Conservation (phyloP, 1,140 invertebrate species). For the Cotesia vestalis region DNA sequence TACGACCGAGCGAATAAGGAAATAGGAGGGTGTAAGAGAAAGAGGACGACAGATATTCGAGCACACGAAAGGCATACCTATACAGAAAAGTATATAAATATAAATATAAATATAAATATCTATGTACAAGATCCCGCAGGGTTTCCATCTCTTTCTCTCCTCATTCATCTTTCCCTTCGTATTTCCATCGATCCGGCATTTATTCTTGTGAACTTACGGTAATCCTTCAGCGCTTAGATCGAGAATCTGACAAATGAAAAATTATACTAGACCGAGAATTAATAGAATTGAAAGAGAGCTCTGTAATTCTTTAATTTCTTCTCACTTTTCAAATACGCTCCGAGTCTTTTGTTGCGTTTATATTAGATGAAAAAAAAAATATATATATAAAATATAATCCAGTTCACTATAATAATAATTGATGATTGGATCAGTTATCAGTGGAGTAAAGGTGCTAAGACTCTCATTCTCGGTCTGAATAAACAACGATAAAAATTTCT, state of each 20-base stretch:
- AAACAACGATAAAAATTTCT: too few relatives aligned
- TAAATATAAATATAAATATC: conserved; percentile 13
- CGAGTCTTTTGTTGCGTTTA: too few relatives aligned
- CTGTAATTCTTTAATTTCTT: not conserved
- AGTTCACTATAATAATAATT: too few relatives aligned
- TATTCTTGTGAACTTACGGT: conserved; percentile 1
- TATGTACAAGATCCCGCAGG: not conserved
- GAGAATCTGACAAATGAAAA: not conserved
- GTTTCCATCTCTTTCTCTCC: conserved; percentile 7
- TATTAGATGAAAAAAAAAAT: too few relatives aligned
- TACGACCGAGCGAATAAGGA: conserved; percentile 10
- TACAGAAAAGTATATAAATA: not conserved
- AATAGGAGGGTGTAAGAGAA: not conserved
- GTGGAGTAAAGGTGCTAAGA: too few relatives aligned
- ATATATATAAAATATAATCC: too few relatives aligned
- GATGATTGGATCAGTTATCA: too few relatives aligned
- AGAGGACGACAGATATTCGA: conserved; percentile 7
- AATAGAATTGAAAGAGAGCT: not conserved
- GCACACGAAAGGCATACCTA: not conserved
- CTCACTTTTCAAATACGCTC: too few relatives aligned
- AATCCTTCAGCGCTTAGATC: not conserved
- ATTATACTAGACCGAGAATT: not conserved
- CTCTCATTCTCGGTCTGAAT: too few relatives aligned
- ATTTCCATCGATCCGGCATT: not conserved
- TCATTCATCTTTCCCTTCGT: not conserved